Conservation (phyloP, 2,113 vertebrate species). For the Crotalus tigris region DNA sequence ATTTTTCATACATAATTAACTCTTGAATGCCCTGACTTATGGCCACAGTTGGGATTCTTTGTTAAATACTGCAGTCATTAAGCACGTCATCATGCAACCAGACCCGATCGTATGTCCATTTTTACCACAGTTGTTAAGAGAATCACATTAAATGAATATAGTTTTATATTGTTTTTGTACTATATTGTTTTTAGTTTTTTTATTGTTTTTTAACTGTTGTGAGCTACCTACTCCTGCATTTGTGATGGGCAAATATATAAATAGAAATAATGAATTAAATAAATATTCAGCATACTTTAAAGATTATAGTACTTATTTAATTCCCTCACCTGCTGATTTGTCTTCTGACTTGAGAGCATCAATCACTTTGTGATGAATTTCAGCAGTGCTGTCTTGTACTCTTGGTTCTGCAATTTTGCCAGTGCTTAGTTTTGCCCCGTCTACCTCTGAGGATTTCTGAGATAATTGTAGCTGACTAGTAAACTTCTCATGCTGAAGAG, state of each 20-base stretch:
- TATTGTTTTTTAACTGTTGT: neutral
- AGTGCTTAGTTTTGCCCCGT: constrained; percentile 75
- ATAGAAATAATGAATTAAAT: neutral
- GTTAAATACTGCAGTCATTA: neutral
- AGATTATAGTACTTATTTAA: neutral
- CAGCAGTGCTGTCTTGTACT: constrained; percentile 64
- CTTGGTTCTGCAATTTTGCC: constrained; percentile 71
- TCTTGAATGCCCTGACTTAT: neutral
- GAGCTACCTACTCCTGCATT: neutral
- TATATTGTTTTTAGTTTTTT: neutral
- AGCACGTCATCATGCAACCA: neutral
- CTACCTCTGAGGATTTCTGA: constrained; percentile 81
- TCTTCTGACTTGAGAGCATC: constrained; percentile 84
- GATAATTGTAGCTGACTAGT: constrained; percentile 93
- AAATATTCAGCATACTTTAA: neutral
- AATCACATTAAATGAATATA: neutral
- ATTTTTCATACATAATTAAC: neutral
- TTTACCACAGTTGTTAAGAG: neutral
- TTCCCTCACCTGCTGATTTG: constrained; percentile 79
- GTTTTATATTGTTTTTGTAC: neutral
- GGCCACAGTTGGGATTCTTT: neutral
- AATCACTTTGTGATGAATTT: constrained; percentile 71
- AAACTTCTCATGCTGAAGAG: constrained; percentile 93
- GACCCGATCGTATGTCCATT: neutral
- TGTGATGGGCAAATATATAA: neutral